phyloP scores from a whole-genome alignment of 2,888 invertebrate genomes.

The Lasioglossum figueresi region DNA sequence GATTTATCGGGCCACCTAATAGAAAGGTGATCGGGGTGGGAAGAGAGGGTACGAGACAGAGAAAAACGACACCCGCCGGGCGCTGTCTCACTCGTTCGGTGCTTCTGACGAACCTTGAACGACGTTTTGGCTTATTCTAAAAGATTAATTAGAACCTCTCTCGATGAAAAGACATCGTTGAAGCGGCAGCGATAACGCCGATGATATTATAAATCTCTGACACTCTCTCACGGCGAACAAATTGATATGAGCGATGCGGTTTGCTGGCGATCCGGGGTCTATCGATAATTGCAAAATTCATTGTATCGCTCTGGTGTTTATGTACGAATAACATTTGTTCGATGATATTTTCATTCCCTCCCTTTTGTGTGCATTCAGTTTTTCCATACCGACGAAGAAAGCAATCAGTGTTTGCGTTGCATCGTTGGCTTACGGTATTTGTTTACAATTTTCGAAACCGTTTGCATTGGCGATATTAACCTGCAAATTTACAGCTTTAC shows the following conservation, averaged over 20 bases:
- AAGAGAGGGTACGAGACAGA: conserved; percentile 11
- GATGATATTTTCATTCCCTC: conserved; percentile 22
- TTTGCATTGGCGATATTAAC: background rate
- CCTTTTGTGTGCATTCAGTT: background rate
- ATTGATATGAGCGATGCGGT: background rate
- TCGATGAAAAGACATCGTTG: conserved; percentile 30
- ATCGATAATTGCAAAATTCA: conserved; percentile 27
- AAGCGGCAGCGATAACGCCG: conserved; percentile 41
- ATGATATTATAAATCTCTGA: conserved; percentile 43
- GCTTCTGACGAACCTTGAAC: conserved; percentile 16
- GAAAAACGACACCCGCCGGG: background rate
- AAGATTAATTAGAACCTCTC: conserved; percentile 53
- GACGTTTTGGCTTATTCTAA: conserved; percentile 39
- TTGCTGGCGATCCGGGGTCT: background rate
- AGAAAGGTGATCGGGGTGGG: conserved; percentile 58
- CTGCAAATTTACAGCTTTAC: too few species aligned
- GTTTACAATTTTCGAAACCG: conserved; percentile 13
- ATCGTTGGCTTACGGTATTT: background rate
- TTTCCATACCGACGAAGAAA: conserved; percentile 18
- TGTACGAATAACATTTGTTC: conserved; percentile 27
- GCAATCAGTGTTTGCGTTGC: conserved; percentile 14
- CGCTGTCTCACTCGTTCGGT: background rate
- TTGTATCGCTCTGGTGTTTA: background rate
- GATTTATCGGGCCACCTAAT: conserved; percentile 67
- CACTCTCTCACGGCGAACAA: conserved; percentile 20